Conservation (phyloP, 2,113 vertebrate genomes). For the Edolisoma coerulescens region DNA sequence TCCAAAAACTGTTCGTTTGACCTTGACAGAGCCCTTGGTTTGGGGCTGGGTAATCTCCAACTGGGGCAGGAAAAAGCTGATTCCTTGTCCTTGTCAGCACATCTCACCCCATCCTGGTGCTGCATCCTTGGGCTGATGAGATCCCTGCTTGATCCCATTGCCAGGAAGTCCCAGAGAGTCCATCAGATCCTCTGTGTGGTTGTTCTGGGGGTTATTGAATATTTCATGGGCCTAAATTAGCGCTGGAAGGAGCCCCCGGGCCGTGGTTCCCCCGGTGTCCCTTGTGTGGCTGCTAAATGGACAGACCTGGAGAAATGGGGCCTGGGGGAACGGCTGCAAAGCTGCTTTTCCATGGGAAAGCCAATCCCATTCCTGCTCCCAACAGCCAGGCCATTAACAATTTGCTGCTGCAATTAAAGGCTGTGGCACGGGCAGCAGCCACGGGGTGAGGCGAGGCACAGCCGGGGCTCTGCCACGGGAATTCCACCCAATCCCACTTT, state of each 20-base stretch:
- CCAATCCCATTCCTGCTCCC: background rate
- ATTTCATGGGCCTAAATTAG: background rate
- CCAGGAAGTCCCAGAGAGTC: background rate
- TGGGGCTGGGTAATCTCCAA: background rate
- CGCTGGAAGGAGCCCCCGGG: rapidly evolving
- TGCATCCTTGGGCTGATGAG: background rate
- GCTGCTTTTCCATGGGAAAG: background rate
- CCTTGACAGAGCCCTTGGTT: background rate
- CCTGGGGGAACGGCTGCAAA: background rate
- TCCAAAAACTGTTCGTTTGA: background rate
- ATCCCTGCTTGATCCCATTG: background rate
- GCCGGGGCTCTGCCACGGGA: rapidly evolving
- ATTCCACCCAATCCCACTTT: background rate
- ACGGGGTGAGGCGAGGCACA: background rate
- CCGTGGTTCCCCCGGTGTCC: rapidly evolving
- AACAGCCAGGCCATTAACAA: background rate
- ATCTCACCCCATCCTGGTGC: background rate
- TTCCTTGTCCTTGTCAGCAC: background rate
- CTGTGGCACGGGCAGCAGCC: background rate
- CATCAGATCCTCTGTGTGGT: background rate
- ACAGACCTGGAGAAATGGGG: background rate
- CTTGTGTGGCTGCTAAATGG: background rate
- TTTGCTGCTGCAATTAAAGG: background rate
- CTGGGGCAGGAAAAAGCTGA: background rate
- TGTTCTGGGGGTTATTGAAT: background rate